Base-by-base conservation (phyloP, 2,888 invertebrate genomes). In the Lasius platythorax region DNA sequence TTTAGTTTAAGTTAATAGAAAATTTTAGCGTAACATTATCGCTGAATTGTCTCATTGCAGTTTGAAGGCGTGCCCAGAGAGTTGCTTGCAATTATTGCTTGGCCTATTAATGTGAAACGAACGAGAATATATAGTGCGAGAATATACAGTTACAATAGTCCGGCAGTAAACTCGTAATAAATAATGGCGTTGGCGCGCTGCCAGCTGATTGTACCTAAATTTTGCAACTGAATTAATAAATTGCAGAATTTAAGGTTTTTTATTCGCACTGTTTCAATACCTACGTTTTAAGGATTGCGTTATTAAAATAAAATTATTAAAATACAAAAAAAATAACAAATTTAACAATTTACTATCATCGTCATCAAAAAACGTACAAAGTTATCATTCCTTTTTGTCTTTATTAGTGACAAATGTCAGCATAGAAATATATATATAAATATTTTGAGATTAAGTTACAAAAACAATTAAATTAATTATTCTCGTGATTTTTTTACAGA, bases 401-500 rank as follows among this genome's bases (percentile, higher is more conserved):
- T 53, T 53, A 28, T 18, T 28, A 56, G 2, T 37, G 1, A 18
- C 6, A 64, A 11, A 50, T 37, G 12, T 40, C 15, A n/a, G 8
- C 1, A 15, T 15, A 46, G 61, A 61, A 40, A 33, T 43, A 15
- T 33, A 18, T 33, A 18, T n/a, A 46, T 33, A 75, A 64, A 56
- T 75, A 23, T 11, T 66, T n/a, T 12, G 12, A 64, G 3, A 64
- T 50, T 58, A 58, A 64, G 2, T n/a, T n/a, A 2, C 3, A 8
- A 67, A 56, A 53, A n/a, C n/a, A 68, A 56, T 50, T 33, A 66
- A 76, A 67, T 78, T 30, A 33, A 79, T 15, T 68, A 78, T 28
- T 70, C 23, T 30, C 28, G 5, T 81, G 30, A 61, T 4, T 66
- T 46, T 70, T 88, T 96, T 96, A 46, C 96, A 97, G 98, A 97